Conservation (phyloP, 2,113 vertebrate species). For the Actenoides hombroni region DNA sequence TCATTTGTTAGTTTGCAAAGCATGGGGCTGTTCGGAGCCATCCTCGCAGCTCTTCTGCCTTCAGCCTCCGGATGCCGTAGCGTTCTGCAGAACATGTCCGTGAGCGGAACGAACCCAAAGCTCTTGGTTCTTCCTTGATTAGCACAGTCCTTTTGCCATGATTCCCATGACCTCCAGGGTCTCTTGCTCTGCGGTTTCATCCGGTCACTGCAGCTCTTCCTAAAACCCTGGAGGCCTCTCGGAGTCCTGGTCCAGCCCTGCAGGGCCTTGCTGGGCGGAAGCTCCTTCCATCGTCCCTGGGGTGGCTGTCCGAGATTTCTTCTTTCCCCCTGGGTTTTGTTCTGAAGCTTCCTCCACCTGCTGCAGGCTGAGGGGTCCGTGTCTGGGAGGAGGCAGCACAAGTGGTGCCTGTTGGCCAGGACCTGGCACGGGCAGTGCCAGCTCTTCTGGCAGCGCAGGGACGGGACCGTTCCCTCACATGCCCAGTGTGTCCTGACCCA, state of each 20-base stretch:
- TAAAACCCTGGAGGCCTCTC: neutral
- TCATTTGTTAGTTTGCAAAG: neutral
- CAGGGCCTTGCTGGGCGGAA: neutral
- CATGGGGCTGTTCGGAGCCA: neutral
- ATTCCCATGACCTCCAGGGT: neutral
- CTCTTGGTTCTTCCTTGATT: neutral
- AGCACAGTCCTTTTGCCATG: neutral
- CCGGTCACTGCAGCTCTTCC: accelerated
- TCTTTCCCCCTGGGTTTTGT: neutral
- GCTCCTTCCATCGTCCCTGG: neutral
- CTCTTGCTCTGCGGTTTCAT: neutral
- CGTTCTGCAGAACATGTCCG: neutral
- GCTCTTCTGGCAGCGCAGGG: neutral
- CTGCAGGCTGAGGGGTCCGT: neutral
- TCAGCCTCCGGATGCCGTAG: neutral
- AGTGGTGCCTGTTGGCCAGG: accelerated
- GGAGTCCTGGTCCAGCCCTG: accelerated
- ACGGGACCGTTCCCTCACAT: accelerated
- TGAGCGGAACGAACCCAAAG: neutral
- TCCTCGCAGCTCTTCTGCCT: neutral
- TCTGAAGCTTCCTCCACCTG: neutral
- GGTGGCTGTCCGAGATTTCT: neutral
- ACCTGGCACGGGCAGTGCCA: neutral
- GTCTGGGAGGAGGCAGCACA: neutral
- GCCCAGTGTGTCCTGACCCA: accelerated